Evolutionary conservation across 1,140 invertebrate species (phyloP).

Genomic region (Bombus pascuorum): DNA sequence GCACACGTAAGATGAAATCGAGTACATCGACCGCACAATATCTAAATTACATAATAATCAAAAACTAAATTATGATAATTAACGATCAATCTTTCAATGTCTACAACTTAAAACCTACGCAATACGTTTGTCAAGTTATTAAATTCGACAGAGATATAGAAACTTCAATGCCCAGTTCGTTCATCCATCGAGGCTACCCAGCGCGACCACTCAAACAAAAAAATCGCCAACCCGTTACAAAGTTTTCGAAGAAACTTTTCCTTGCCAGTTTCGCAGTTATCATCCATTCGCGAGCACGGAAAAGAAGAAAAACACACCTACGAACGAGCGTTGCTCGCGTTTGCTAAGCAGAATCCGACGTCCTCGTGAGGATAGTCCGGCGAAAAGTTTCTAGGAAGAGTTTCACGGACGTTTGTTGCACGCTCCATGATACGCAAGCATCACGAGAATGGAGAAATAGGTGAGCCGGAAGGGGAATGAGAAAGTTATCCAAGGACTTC

Average conservation of each 20-base stretch:
- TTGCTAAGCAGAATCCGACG: slow-evolving; percentile 10
- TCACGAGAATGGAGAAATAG: slow-evolving; percentile 36
- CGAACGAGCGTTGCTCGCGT: not conserved
- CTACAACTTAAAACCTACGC: no score
- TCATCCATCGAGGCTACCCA: not conserved
- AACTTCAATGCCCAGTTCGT: not conserved
- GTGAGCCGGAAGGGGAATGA: slow-evolving; percentile 34
- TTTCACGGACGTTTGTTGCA: slow-evolving; percentile 6
- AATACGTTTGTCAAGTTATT: not conserved
- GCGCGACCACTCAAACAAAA: not conserved
- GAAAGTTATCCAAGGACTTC: slow-evolving; percentile 53
- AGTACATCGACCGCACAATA: no score
- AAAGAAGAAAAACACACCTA: not conserved
- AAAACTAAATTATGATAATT: no score
- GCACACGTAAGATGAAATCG: no score
- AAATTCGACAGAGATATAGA: not conserved
- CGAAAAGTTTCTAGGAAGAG: not conserved
- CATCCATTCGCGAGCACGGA: not conserved
- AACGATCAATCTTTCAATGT: no score
- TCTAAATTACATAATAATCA: no score
- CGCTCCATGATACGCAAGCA: slow-evolving; percentile 5
- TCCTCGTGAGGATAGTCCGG: not conserved
- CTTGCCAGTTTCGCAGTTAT: not conserved
- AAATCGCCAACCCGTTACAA: not conserved
- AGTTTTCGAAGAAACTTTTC: slow-evolving; percentile 12